Percentiles rank a stretch among this genome's conserved stretches.
phyloP scores from a whole-genome alignment of 2,888 invertebrate species.

The Scaptomyza tumidula region DNA sequence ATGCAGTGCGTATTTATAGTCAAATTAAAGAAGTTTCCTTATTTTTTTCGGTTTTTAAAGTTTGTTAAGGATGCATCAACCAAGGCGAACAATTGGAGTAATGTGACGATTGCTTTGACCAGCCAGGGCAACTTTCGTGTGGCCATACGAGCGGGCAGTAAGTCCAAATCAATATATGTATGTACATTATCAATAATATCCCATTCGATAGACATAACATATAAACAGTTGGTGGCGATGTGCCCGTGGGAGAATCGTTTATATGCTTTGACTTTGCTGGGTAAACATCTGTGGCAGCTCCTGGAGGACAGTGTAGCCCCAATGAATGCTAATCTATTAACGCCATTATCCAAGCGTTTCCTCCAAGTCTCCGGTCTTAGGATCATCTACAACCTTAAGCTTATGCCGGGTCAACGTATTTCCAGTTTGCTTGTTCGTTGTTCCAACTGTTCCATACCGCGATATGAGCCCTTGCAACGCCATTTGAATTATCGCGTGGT shows the following conservation, averaged over 20 bases:
- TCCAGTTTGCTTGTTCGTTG: conserved; percentile 86
- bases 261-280: conserved; percentile 89
- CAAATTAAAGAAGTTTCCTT: neutral
- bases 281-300: conserved; percentile 87
- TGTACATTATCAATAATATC: neutral
- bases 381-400: conserved; percentile 86
- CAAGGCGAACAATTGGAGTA: conserved; percentile 86
- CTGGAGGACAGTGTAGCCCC: conserved; percentile 86
- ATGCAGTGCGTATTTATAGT: conserved; percentile 85
- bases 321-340: conserved; percentile 53
- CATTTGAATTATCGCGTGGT: conserved; percentile 87
- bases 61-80: conserved; percentile 70
- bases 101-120: conserved; percentile 88
- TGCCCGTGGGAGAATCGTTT: conserved; percentile 92
- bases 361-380: conserved; percentile 87
- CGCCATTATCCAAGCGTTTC: conserved; percentile 65
- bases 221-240: conserved; percentile 88
- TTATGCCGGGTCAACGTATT: conserved; percentile 87
- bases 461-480: conserved; percentile 86
- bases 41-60: conserved; percentile 34
- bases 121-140: conserved; percentile 90
- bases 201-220: conserved; percentile 87
- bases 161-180: conserved; percentile 55
- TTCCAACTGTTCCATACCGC: conserved; percentile 87
- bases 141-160: conserved; percentile 88